phyloP scores from a whole-genome alignment of 2,113 vertebrate genomes.

The Manacus vitellinus region DNA sequence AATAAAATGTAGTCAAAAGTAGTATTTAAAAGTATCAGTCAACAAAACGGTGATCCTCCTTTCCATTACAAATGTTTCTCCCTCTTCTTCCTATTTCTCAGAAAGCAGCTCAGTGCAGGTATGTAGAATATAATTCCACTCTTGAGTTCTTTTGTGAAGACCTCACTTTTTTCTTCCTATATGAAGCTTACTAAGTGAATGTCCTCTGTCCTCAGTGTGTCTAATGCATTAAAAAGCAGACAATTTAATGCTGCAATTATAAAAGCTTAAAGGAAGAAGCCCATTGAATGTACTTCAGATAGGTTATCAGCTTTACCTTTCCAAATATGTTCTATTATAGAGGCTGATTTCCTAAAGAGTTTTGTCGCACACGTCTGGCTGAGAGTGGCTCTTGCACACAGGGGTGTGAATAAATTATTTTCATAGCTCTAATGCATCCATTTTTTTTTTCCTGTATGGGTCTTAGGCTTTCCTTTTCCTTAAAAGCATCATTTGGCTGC shows the following conservation, averaged over 20 bases:
- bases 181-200: neutral
- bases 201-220: neutral
- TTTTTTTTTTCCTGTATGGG: neutral
- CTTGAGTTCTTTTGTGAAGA: neutral
- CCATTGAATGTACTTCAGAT: neutral
- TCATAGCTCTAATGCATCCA: neutral
- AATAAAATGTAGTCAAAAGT: neutral
- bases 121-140: neutral
- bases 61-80: neutral
- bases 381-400: neutral
- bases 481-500: conserved; percentile 19
- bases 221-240: conserved; percentile 1
- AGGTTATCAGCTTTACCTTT: conserved; percentile 27
- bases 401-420: conserved; percentile 5
- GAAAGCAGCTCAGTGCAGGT: neutral
- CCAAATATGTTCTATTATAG: neutral
- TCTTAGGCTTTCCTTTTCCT: neutral
- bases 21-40: neutral
- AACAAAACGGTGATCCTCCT: neutral
- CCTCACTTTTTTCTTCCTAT: neutral
- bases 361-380: fast-evolving
- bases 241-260: neutral
- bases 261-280: neutral
- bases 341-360: conserved; percentile 3
- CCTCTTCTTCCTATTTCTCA: neutral